Evolutionary conservation across 1,140 invertebrate species (phyloP).

Genomic region (Plodia interpunctella): DNA sequence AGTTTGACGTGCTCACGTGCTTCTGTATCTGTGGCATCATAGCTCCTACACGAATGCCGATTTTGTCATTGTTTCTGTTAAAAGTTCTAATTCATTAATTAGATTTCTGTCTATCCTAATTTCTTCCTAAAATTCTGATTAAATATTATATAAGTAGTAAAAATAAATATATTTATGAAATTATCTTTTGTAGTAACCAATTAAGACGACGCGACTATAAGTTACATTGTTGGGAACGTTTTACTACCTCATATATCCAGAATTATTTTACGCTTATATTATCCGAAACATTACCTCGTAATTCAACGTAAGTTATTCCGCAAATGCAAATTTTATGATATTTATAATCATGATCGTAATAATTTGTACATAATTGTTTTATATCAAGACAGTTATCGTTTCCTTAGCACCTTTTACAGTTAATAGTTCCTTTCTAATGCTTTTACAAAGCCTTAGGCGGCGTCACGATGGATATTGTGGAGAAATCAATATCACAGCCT

Average conservation of each 20-base stretch:
- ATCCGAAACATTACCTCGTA: not conserved
- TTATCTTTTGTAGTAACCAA: too few species aligned
- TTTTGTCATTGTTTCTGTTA: too few species aligned
- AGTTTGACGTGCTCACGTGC: too few species aligned
- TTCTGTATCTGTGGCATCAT: too few species aligned
- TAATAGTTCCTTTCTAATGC: slow-evolving; percentile 39
- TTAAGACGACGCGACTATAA: not conserved
- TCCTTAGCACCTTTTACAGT: slow-evolving; percentile 28
- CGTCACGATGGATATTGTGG: slow-evolving; percentile 29
- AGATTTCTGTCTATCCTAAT: too few species aligned
- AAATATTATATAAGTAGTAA: too few species aligned
- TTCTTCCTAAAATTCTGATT: too few species aligned
- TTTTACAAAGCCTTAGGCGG: slow-evolving; percentile 29
- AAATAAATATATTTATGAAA: too few species aligned
- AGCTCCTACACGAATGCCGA: too few species aligned
- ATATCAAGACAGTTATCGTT: slow-evolving; percentile 20
- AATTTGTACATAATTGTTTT: not conserved
- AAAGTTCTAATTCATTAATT: too few species aligned
- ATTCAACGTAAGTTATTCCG: not conserved
- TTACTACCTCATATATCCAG: not conserved
- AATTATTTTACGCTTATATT: not conserved
- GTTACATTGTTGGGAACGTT: not conserved
- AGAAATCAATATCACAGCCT: slow-evolving; percentile 55
- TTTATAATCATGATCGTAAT: not conserved
- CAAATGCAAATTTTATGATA: slow-evolving; percentile 1